A percentile compares a stretch with the other conserved stretches of the same genome.
These are phyloP conservation scores for Huso huso DNA, from an alignment of 2,797 vertebrate species.

Conservation along the genomic window DNA sequence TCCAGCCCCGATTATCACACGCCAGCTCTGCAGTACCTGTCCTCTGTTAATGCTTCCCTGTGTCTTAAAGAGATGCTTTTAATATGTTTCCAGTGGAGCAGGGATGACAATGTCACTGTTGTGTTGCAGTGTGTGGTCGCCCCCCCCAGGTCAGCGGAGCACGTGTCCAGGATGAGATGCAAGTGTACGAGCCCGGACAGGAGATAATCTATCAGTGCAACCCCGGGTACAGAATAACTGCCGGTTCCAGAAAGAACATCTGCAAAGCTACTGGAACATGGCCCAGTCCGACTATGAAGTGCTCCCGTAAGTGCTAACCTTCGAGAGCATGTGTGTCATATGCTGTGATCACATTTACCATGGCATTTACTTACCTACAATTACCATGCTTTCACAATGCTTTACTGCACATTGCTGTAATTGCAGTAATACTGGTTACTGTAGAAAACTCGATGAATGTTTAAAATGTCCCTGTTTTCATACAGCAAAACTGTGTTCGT, in stretches of 20 bases:
- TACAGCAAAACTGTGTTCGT: conserved; percentile 66
- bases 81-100: too few relatives aligned
- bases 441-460: not conserved
- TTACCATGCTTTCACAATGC: too few relatives aligned
- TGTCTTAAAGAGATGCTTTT: too few relatives aligned
- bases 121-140: conserved; percentile 53
- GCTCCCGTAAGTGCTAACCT: conserved; percentile 63
- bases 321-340: too few relatives aligned
- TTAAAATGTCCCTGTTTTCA: not conserved
- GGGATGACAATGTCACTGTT: too few relatives aligned
- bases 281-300: conserved; percentile 57
- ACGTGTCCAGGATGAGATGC: conserved; percentile 39
- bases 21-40: too few relatives aligned
- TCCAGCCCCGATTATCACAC: too few relatives aligned
- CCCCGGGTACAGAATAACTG: conserved; percentile 50
- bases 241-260: conserved; percentile 36
- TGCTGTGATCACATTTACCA: too few relatives aligned
- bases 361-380: too few relatives aligned
- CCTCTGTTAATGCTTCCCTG: too few relatives aligned
- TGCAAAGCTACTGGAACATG: conserved; percentile 61
- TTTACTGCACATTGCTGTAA: not conserved
- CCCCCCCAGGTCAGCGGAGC: conserved; percentile 54
- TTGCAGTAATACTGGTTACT: not conserved
- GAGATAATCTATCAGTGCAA: conserved; percentile 56
- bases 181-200: conserved; percentile 61